phyloP scores from a whole-genome alignment of 2,113 vertebrate species.

The Aphyosemion australe region DNA sequence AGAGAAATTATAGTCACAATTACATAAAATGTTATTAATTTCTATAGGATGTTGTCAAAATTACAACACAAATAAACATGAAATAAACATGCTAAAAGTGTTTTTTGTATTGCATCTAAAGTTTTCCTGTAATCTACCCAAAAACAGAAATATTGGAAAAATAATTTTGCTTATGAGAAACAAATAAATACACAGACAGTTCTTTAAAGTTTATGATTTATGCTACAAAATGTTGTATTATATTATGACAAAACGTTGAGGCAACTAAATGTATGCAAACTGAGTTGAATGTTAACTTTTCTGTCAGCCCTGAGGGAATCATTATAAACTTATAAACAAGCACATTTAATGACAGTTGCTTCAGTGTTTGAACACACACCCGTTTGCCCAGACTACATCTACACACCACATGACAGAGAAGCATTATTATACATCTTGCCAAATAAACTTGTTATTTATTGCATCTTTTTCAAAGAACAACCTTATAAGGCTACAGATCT shows the following conservation, averaged over 20 bases:
- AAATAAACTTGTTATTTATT: slow-evolving; percentile 60
- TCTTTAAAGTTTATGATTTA: neutral
- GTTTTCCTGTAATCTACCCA: no score
- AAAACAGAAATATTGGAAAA: no score
- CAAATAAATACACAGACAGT: neutral
- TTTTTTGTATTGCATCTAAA: no score
- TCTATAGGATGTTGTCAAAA: no score
- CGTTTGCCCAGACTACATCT: slow-evolving; percentile 33
- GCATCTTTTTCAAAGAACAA: slow-evolving; percentile 35
- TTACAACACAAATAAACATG: no score
- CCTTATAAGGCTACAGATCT: slow-evolving; percentile 44
- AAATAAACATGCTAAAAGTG: no score
- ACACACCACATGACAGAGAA: slow-evolving; percentile 36
- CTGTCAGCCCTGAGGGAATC: slow-evolving; percentile 26
- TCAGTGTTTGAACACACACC: slow-evolving; percentile 48
- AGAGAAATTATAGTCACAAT: no score
- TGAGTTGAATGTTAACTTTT: slow-evolving; percentile 1
- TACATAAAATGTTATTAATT: no score
- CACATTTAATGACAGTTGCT: slow-evolving; percentile 59
- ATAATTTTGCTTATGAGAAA: neutral
- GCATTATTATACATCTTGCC: slow-evolving; percentile 35
- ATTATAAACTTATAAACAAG: slow-evolving; percentile 62
- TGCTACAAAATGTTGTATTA: neutral
- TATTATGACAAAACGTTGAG: neutral
- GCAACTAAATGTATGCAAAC: slow-evolving; percentile 5